Percentiles rank a stretch among this genome's conserved stretches.
Conservation (phyloP, 2,797 vertebrate genomes). For the Chaunax sp. region DNA sequence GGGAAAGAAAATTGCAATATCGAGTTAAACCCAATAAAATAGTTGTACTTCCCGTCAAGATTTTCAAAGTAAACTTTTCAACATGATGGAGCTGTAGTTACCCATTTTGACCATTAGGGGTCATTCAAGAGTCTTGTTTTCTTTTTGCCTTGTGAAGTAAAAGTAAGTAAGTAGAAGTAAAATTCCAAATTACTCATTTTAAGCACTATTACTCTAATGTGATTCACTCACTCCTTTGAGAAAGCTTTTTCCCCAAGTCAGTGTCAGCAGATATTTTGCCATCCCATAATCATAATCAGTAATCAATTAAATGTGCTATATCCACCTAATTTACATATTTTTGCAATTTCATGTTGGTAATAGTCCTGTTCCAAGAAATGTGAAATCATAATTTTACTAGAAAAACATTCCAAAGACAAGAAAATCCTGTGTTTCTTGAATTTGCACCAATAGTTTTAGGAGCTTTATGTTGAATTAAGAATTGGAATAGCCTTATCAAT, state of each 20-base stretch:
- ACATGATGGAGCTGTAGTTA: not conserved
- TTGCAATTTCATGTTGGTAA: too few relatives aligned
- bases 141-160: too few relatives aligned
- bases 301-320: not conserved
- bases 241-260: constrained; percentile 1
- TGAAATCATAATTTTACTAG: not conserved
- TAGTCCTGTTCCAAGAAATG: too few relatives aligned
- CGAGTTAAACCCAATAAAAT: not conserved
- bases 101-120: not conserved
- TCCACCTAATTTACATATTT: not conserved
- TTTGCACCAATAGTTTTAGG: not conserved
- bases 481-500: not conserved
- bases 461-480: not conserved
- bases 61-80: not conserved
- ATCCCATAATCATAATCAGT: not conserved
- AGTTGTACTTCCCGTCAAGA: fast-evolving
- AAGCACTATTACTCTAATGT: not conserved
- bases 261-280: constrained; percentile 18
- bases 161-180: too few relatives aligned
- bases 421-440: not conserved
- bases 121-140: not conserved
- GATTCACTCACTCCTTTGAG: not conserved
- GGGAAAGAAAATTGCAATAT: not conserved
- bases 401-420: not conserved
- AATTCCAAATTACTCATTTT: not conserved